phyloP scores from a whole-genome alignment of 2,113 vertebrate species.

The Hyperopisus bebe region DNA sequence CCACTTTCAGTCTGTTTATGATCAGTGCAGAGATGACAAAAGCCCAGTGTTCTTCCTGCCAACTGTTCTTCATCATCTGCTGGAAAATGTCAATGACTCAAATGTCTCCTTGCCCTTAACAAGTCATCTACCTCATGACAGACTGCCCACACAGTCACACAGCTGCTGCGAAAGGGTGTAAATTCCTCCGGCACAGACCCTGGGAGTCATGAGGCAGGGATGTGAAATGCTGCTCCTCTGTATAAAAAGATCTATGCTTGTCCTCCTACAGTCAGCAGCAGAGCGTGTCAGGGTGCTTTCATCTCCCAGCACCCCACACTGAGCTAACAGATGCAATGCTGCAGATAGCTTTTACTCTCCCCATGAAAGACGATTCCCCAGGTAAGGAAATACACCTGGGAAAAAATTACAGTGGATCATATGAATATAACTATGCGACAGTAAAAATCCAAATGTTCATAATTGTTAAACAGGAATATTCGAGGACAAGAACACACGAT shows the following conservation, averaged over 20 bases:
- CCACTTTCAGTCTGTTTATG: not conserved
- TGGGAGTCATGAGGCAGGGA: not conserved
- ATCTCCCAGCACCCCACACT: not conserved
- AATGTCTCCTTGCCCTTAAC: slow-evolving; percentile 9
- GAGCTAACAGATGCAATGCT: not conserved
- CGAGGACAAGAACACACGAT: not conserved
- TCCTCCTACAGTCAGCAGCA: slow-evolving; percentile 8
- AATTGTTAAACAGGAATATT: not conserved
- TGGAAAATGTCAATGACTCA: slow-evolving; percentile 20
- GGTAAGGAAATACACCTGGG: not conserved
- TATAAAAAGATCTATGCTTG: not conserved
- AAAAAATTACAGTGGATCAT: not conserved
- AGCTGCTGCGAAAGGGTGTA: not conserved
- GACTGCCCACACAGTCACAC: slow-evolving; percentile 13
- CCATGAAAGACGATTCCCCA: not conserved
- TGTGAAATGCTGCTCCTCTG: not conserved
- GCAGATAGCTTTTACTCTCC: not conserved
- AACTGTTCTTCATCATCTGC: slow-evolving; percentile 7
- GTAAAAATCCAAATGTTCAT: not conserved
- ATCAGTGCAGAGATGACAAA: not conserved
- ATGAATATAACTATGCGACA: not conserved
- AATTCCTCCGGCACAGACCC: not conserved
- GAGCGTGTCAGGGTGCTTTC: not conserved
- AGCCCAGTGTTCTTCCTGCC: not conserved
- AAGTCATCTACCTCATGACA: slow-evolving; percentile 14